Percentiles rank a stretch among this genome's conserved stretches.
phyloP scores from a whole-genome alignment of 1,140 invertebrate genomes.

The Papilio polyxenes region DNA sequence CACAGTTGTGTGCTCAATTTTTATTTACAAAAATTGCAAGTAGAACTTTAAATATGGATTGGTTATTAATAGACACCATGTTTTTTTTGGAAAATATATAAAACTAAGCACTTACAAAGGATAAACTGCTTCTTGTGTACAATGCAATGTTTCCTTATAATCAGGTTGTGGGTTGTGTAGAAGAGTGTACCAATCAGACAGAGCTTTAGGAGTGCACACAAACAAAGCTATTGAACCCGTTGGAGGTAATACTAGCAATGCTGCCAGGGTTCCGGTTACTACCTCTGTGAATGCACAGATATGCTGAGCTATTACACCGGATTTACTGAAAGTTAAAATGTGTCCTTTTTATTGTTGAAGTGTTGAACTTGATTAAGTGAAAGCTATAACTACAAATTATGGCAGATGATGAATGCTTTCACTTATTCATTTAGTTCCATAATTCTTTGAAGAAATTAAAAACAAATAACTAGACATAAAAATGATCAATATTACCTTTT shows the following conservation, averaged over 20 bases:
- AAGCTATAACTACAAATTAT: too few relatives aligned
- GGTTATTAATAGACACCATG: too few relatives aligned
- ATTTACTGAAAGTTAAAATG: slow-evolving; percentile 57
- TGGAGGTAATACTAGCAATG: slow-evolving; percentile 89
- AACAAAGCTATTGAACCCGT: slow-evolving; percentile 86
- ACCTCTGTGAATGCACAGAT: slow-evolving; percentile 91
- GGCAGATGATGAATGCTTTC: too few relatives aligned
- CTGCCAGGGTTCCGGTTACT: slow-evolving; percentile 85
- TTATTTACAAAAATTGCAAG: slow-evolving; percentile 37
- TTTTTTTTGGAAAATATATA: too few relatives aligned
- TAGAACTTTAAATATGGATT: slow-evolving; percentile 35
- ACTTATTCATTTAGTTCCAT: too few relatives aligned
- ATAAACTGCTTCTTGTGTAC: slow-evolving; percentile 98
- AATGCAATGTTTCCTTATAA: slow-evolving; percentile 93
- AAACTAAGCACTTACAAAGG: slow-evolving; percentile 89
- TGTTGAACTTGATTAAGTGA: not conserved
- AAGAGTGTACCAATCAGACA: slow-evolving; percentile 98
- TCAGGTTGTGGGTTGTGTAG: slow-evolving; percentile 96
- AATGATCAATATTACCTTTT: slow-evolving; percentile 81
- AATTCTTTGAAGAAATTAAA: not conserved
- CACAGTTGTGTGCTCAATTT: too few relatives aligned
- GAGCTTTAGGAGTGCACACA: slow-evolving; percentile 87
- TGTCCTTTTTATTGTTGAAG: not conserved
- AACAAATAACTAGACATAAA: not conserved
- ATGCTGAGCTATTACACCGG: slow-evolving; percentile 83